phyloP scores from a whole-genome alignment of 2,113 vertebrate species.

The Chloebia gouldiae region DNA sequence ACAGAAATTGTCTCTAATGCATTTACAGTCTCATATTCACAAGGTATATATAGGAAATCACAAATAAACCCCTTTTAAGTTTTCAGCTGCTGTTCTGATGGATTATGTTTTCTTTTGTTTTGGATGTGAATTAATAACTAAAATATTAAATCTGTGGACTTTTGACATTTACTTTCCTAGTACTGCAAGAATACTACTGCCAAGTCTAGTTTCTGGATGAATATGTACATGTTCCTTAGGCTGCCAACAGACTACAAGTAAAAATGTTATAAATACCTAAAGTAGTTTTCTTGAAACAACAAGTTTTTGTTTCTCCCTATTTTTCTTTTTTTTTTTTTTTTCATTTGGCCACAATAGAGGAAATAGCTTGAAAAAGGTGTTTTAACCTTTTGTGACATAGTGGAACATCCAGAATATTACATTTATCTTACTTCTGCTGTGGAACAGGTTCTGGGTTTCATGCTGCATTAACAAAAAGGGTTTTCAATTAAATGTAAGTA shows the following conservation, averaged over 20 bases:
- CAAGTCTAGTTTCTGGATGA: conserved; percentile 69
- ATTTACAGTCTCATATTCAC: conserved; percentile 82
- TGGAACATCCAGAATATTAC: conserved; percentile 65
- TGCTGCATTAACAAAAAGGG: conserved; percentile 67
- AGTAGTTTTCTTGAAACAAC: conserved; percentile 62
- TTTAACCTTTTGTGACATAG: conserved; percentile 75
- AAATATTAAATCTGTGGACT: conserved; percentile 76
- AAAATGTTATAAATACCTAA: conserved; percentile 49
- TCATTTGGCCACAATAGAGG: conserved; percentile 57
- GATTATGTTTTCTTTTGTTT: conserved; percentile 78
- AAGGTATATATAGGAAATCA: conserved; percentile 82
- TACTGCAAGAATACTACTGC: conserved; percentile 76
- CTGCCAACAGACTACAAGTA: conserved; percentile 51
- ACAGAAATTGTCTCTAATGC: conserved; percentile 80
- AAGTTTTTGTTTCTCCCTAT: conserved; percentile 58
- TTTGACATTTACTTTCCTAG: conserved; percentile 74
- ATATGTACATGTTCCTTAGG: conserved; percentile 65
- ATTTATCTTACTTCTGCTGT: conserved; percentile 68
- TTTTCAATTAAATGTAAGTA: conserved; percentile 77
- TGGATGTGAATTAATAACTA: conserved; percentile 75
- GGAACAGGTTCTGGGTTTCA: conserved; percentile 76
- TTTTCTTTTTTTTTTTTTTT: not conserved
- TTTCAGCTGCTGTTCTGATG: conserved; percentile 80
- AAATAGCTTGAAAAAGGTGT: conserved; percentile 68
- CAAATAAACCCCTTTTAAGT: conserved; percentile 83